Conservation (phyloP, 1,140 invertebrate genomes). For the Linepithema humile region DNA sequence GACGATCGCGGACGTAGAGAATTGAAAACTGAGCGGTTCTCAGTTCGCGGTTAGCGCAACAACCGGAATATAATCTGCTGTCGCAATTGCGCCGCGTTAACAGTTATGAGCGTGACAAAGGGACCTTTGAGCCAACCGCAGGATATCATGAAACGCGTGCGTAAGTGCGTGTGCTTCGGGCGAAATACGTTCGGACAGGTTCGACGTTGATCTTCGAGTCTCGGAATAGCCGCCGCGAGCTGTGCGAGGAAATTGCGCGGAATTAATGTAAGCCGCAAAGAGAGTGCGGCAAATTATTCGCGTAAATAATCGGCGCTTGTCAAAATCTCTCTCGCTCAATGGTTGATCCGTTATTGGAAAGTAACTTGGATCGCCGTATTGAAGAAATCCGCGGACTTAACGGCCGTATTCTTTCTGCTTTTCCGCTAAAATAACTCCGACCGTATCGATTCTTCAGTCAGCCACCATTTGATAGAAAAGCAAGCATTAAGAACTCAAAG, state of each 20-base stretch:
- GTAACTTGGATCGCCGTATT: not conserved
- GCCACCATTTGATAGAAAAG: constrained; percentile 2
- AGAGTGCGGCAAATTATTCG: not conserved
- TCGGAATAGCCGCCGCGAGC: not conserved
- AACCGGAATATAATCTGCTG: constrained; percentile 68
- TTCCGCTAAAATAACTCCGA: constrained; percentile 3
- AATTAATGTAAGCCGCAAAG: not conserved
- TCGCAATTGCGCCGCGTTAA: constrained; percentile 68
- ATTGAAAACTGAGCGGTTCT: constrained; percentile 38
- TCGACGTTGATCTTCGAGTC: not conserved
- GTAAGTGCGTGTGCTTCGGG: not conserved
- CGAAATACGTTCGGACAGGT: constrained; percentile 41
- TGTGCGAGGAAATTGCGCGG: not conserved
- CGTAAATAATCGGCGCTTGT: not conserved
- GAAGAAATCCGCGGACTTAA: not conserved
- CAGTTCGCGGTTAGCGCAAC: constrained; percentile 45
- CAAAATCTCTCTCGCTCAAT: not conserved
- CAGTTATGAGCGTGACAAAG: constrained; percentile 60
- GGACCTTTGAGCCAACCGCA: constrained; percentile 49
- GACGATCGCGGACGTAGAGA: not conserved
- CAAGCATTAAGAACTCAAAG: not conserved
- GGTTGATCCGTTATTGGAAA: not conserved
- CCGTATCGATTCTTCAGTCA: constrained; percentile 19
- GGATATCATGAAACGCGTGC: constrained; percentile 22
- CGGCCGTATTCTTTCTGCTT: not conserved